Evolutionary conservation across 92 coral and sea anemone species (phyloP), one percentile per base, ranked within the genome.

Genomic region (Phenganax stokvisi): DNA sequence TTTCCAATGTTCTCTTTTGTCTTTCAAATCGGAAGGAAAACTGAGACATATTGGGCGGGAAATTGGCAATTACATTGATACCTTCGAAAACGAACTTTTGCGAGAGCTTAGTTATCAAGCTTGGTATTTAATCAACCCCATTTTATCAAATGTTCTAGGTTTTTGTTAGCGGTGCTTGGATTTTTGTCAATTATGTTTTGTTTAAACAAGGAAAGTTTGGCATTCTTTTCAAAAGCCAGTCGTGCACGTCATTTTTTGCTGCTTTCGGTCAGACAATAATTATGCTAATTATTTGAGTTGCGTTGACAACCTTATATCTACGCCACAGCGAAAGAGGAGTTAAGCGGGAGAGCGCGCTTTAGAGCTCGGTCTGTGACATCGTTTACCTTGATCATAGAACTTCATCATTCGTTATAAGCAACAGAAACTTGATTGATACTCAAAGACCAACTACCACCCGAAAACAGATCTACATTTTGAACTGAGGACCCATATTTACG

Each of bases 281-380:
- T 78, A 78, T 78, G 82, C 65, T 78, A 78, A 78, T 78, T 78
- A 78, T 78, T 71, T 57, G 3, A 47, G 12, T 57, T 31, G 72
- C 73, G 82, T 78, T 78, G 82, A 78, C 82, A 78, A 61, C 72
- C n/a, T 37, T 59, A 37, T 78, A 63, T 51, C 53, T 64, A 8
- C 27, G 58, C 13, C 72, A 57, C 31, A 61, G 16, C 51, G 57
- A 53, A 54, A 78, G 51, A 64, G 59, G 37, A 25, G 58, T 30
- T 17, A 57, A 59, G 31, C 67, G 69, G 72, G 80, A 15, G 68
- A 54, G 20, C 27, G 9, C 44, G 15, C 51, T 56, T 27, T 53
- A 76, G 54, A n/a, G 51, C 28, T 76, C 62, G 67, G 51, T 76
- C 80, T 76, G 80, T 76, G 52, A 28, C 67, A 57, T 54, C n/a